phyloP scores from a whole-genome alignment of 2,797 vertebrate species.

The Brachyalestes nurse region DNA sequence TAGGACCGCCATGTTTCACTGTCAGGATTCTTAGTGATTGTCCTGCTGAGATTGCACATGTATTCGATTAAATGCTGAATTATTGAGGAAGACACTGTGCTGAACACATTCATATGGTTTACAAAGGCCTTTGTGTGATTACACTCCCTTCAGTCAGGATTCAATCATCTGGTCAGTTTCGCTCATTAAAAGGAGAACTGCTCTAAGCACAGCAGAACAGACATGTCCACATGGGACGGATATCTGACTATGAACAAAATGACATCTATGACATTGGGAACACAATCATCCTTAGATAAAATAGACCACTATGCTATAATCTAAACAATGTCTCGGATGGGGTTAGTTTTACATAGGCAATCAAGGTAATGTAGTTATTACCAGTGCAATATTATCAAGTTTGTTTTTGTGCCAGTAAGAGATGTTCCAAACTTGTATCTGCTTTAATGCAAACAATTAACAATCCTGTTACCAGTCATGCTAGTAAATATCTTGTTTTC shows the following conservation, averaged over 20 bases:
- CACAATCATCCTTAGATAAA: too few relatives aligned
- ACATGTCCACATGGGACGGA: neutral
- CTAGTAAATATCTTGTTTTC: too few relatives aligned
- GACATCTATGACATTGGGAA: neutral
- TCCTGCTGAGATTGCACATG: neutral
- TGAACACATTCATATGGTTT: neutral
- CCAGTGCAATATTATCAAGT: too few relatives aligned
- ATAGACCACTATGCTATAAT: too few relatives aligned
- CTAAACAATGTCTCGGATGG: too few relatives aligned
- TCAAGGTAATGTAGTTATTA: too few relatives aligned
- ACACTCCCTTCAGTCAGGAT: neutral
- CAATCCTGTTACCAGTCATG: too few relatives aligned
- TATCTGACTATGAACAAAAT: neutral
- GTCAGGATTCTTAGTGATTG: constrained; percentile 8
- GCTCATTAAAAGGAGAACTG: neutral
- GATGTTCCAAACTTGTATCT: too few relatives aligned
- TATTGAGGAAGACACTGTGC: neutral
- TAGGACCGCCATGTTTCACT: neutral
- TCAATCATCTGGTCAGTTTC: neutral
- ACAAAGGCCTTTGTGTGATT: neutral
- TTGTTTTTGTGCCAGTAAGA: too few relatives aligned
- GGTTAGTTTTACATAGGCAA: too few relatives aligned
- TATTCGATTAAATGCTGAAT: neutral
- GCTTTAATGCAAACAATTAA: too few relatives aligned
- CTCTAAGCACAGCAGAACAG: neutral